phyloP scores from a whole-genome alignment of 2,888 invertebrate genomes.

The Prenolepis imparis region DNA sequence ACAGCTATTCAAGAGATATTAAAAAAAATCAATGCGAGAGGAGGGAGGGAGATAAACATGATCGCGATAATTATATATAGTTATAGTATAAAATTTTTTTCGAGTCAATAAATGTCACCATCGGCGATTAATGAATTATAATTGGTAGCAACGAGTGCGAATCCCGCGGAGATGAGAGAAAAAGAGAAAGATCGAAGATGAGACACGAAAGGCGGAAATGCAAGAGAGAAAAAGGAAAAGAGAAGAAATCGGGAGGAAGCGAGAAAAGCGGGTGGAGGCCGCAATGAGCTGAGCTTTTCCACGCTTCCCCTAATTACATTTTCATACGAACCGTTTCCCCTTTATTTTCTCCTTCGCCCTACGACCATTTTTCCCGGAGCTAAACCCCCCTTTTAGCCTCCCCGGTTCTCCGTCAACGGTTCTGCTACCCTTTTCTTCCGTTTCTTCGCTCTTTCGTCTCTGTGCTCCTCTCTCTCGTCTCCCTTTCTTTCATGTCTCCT shows the following conservation, averaged over 20 bases:
- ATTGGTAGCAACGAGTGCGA: slow-evolving; percentile 66
- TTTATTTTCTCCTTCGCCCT: slow-evolving; percentile 78
- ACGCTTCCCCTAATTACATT: slow-evolving; percentile 83
- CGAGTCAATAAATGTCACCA: slow-evolving; percentile 50
- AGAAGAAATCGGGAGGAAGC: slow-evolving; percentile 38
- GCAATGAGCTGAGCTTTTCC: slow-evolving; percentile 80
- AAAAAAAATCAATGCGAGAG: slow-evolving; percentile 1
- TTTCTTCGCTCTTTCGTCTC: slow-evolving; percentile 62
- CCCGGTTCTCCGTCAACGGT: slow-evolving; percentile 67
- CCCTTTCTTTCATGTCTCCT: slow-evolving; percentile 32
- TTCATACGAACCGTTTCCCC: slow-evolving; percentile 82
- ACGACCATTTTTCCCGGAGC: slow-evolving; percentile 78
- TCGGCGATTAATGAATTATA: slow-evolving; percentile 76
- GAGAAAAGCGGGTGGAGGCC: slow-evolving; percentile 78
- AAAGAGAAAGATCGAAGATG: not conserved
- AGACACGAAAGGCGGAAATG: slow-evolving; percentile 35
- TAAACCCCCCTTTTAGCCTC: slow-evolving; percentile 67
- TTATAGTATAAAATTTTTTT: slow-evolving; percentile 7
- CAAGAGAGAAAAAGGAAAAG: slow-evolving; percentile 47
- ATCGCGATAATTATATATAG: slow-evolving; percentile 9
- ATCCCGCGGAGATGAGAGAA: slow-evolving; percentile 34
- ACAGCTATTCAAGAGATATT: not conserved
- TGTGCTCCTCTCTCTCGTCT: slow-evolving; percentile 49
- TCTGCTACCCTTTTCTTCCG: slow-evolving; percentile 59
- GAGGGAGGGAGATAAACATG: slow-evolving; percentile 2